A percentile compares a stretch with the other conserved stretches of the same genome.
phyloP scores from a whole-genome alignment of 1,140 invertebrate species.

The Trichomalopsis sarcophagae region DNA sequence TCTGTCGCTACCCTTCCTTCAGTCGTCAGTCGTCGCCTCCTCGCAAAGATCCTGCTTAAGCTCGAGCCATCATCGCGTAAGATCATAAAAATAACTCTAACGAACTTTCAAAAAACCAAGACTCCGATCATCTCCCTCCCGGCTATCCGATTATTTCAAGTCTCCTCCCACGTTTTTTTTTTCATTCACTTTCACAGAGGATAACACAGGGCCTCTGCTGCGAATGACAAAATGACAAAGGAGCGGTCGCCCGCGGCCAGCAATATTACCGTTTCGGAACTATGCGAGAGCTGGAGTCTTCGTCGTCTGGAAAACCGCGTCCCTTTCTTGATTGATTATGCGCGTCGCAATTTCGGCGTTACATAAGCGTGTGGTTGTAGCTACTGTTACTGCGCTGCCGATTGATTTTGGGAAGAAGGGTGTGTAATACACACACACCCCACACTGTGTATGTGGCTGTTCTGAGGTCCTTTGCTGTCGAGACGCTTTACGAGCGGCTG shows the following conservation, averaged over 20 bases:
- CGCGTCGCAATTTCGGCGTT: slow-evolving; percentile 68
- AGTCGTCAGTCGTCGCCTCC: background rate
- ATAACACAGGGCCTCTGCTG: slow-evolving; percentile 53
- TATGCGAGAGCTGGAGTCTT: slow-evolving; percentile 60
- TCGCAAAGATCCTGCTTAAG: background rate
- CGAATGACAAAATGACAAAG: slow-evolving; percentile 73
- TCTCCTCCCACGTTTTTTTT: slow-evolving; percentile 50
- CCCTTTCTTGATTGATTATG: slow-evolving; percentile 72
- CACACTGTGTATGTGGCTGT: background rate
- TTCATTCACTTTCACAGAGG: background rate
- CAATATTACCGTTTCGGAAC: slow-evolving; percentile 73
- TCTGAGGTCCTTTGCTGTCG: slow-evolving; percentile 7
- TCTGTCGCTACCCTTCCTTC: background rate
- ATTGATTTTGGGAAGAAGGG: slow-evolving; percentile 24
- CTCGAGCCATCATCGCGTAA: background rate
- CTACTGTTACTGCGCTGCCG: background rate
- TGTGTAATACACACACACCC: background rate
- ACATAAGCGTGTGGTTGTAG: background rate
- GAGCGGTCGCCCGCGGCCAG: slow-evolving; percentile 69
- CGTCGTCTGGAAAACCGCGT: slow-evolving; percentile 12
- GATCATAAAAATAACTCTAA: background rate
- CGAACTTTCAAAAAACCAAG: background rate
- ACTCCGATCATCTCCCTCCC: slow-evolving; percentile 14
- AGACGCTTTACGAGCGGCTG: background rate
- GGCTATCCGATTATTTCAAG: slow-evolving; percentile 37